These are phyloP conservation scores for Catostomus latipinnis DNA, from an alignment of 2,797 vertebrate species.

Conservation along the genomic window DNA sequence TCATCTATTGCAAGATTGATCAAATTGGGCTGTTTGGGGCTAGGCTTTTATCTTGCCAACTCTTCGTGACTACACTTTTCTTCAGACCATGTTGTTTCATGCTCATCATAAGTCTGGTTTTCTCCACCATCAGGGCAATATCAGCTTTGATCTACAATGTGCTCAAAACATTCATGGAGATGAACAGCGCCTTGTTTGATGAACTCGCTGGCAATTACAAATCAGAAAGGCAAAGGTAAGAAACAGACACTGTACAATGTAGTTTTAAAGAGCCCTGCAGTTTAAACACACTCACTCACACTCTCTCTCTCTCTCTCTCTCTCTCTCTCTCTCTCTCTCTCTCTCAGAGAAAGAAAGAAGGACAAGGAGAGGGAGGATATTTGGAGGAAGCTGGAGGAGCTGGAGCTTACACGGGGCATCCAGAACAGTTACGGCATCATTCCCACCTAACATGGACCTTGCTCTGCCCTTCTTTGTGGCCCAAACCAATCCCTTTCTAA, in stretches of 20 bases:
- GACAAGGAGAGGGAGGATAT: constrained; percentile 98
- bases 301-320: neutral
- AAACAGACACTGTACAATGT: neutral
- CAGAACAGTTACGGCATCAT: constrained; percentile 94
- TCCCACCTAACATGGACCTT: constrained; percentile 89
- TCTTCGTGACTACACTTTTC: neutral
- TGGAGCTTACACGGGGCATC: constrained; percentile 98
- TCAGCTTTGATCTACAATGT: constrained; percentile 99
- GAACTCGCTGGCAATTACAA: constrained; percentile 98
- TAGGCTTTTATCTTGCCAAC: too few relatives aligned
- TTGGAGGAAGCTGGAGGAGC: constrained; percentile 98
- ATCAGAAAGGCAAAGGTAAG: constrained; percentile 99
- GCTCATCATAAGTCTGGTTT: constrained; percentile 9
- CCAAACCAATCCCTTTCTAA: constrained; percentile 56
- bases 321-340: neutral
- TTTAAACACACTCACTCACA: neutral
- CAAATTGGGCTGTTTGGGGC: too few relatives aligned
- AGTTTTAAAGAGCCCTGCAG: neutral
- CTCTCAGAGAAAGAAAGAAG: constrained; percentile 95
- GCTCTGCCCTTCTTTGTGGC: constrained; percentile 51
- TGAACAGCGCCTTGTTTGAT: constrained; percentile 99
- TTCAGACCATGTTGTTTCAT: neutral
- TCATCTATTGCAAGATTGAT: neutral
- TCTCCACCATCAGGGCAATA: constrained; percentile 84
- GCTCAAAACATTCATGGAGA: constrained; percentile 99